Percentiles rank a stretch among this genome's conserved stretches.
phyloP scores from a whole-genome alignment of 2,888 invertebrate genomes.

The Eupithecia vulgata region DNA sequence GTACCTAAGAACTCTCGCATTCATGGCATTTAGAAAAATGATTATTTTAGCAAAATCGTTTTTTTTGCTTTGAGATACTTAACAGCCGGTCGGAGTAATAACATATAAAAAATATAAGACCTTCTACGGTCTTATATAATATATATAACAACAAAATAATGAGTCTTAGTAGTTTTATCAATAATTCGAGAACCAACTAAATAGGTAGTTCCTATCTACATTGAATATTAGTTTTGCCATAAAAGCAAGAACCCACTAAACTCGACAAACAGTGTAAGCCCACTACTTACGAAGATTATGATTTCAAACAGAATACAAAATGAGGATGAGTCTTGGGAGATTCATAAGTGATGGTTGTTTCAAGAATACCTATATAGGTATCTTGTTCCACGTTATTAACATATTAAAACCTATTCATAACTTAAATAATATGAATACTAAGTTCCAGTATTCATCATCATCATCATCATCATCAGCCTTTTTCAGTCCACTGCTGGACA shows the following conservation, averaged over 20 bases:
- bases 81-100: too few relatives aligned
- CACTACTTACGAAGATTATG: slow-evolving; percentile 8
- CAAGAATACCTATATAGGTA: background rate
- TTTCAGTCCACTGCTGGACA: too few relatives aligned
- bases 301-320: slow-evolving; percentile 12
- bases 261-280: slow-evolving; percentile 1
- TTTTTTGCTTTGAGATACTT: too few relatives aligned
- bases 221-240: background rate
- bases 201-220: background rate
- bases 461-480: too few relatives aligned
- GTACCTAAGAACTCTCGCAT: too few relatives aligned
- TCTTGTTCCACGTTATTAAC: background rate
- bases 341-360: background rate
- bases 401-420: background rate
- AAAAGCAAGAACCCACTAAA: background rate
- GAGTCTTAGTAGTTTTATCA: too few relatives aligned
- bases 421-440: background rate
- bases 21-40: too few relatives aligned
- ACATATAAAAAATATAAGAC: too few relatives aligned
- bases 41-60: too few relatives aligned
- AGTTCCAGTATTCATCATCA: too few relatives aligned
- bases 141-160: too few relatives aligned
- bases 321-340: slow-evolving; percentile 4
- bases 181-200: background rate
- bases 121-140: too few relatives aligned